Base-by-base conservation (phyloP, 2,797 vertebrate species). In the Chromobotia macracanthus region DNA sequence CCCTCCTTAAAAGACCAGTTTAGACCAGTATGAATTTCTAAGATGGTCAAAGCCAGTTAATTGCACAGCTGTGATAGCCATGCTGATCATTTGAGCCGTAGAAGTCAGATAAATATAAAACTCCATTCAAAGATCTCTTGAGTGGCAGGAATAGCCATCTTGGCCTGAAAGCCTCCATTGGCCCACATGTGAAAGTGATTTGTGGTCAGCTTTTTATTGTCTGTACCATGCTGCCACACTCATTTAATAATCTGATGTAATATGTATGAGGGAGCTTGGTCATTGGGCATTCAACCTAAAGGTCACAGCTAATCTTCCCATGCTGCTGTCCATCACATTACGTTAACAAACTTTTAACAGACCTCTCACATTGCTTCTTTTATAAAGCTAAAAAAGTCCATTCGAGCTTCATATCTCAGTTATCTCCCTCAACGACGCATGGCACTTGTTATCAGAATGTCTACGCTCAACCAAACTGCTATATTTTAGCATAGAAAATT, bases 161-260 rank as follows among this genome's bases (percentile, higher is more conserved):
- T 64, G 55, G 31, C 25, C 58, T 80, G 11, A 77, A 65, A 66
- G 9, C 28, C 23, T 71, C 50, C 44, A 51, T 18, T 64, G 56
- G 72, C 13, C 23, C 31, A n/a, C 3, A 7, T 81, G 75, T 67
- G 4, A 55, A 68, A 75, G 61, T 75, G 44, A 69, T 67, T 56
- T 82, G 56, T 72, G 53, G 58, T 3, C 72, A 69, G 72, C 56
- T 65, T 50, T 65, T 56, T 63, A 68, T 75, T 67, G 64, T 67
- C 11, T 41, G 66, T 28, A 38, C 13, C 25, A 67, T 6, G n/a
- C 44, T 56, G 19, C 31, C 56, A 64, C 50, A 75, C 21, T 70
- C 66, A 56, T 35, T 55, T 51, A 69, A 79, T 58, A 79, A 73
- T 72, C 76, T 79, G 77, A 75, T 80, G 35, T 75, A 80, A 80